Evolutionary conservation across 2,888 invertebrate species (phyloP).

Genomic region (Perdita meconis): DNA sequence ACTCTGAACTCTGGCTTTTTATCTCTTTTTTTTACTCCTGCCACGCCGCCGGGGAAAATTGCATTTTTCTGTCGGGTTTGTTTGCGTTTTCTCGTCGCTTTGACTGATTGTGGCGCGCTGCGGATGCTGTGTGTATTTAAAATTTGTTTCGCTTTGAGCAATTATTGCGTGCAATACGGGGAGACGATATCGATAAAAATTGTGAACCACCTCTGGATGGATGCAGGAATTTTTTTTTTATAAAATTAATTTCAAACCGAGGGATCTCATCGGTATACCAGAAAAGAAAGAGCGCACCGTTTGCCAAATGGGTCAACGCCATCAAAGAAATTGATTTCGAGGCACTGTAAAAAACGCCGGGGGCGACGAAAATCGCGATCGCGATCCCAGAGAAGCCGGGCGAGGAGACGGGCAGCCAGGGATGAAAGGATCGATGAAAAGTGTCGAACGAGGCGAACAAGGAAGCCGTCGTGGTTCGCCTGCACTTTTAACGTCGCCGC

Average conservation of each 20-base stretch:
- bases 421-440: conserved; percentile 68
- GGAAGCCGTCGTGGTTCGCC: conserved; percentile 68
- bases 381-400: conserved; percentile 26
- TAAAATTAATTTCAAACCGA: too few relatives aligned
- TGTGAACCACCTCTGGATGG: too few relatives aligned
- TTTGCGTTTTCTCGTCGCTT: background rate
- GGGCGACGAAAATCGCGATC: conserved; percentile 7
- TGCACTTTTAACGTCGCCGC: conserved; percentile 74
- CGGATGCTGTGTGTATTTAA: background rate
- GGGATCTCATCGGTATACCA: background rate
- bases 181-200: too few relatives aligned
- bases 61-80: background rate
- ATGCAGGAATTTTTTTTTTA: too few relatives aligned
- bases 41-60: too few relatives aligned
- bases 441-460: conserved; percentile 70
- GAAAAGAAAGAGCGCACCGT: background rate
- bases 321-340: background rate
- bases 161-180: background rate
- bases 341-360: background rate
- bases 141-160: background rate
- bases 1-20: background rate
- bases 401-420: conserved; percentile 18
- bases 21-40: background rate
- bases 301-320: background rate
- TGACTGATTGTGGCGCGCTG: background rate